Evolutionary conservation across 2,797 vertebrate genomes (phyloP), one percentile per base, ranked within the genome.

Genomic region (Scomberomorus guttatus): DNA sequence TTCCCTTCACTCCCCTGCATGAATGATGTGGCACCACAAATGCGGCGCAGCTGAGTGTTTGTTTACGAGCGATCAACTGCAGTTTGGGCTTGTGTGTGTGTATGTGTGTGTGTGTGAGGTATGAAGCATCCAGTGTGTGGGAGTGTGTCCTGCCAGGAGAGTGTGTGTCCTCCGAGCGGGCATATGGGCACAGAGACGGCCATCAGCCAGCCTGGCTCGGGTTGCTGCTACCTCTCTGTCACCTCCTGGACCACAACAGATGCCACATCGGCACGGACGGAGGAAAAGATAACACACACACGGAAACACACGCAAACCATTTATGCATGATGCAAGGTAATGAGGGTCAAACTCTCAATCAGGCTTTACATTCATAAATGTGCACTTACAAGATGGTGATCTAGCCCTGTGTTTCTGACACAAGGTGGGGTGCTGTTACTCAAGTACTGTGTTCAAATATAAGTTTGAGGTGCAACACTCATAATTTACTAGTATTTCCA

Each of bases 101-200:
- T 56, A 20, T 64, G 39, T 54, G 44, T 34, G 67, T 54, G 77
- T 39, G 68, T 20, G 25, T 29, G 66, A 83, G 80, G 75, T 82
- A 90, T 64, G 32, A 85, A 77, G 84, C 77, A 8, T 88, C 68
- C 55, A 77, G 50, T 71, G 79, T 80, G 87, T 90, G 81, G 73
- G 84, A 79, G 86, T 80, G 59, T 78, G 75, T 82, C 75, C 76
- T 88, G 89, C 86, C 85, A 84, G 75, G 61, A 81, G 79, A 80
- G 81, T 61, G 85, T 81, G 80, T 70, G 80, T 80, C 71, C 75
- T 81, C 75, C 3, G 81, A 84, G 73, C 12, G 15, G 87, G 62
- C 92, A 93, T 90, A 91, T 92, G 91, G 91, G 63, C 72, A 32
- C 29, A 39, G 81, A 81, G 65, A 75, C 51, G 15, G 79, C 75